A percentile compares a stretch with the other conserved stretches of the same genome.
Evolutionary conservation across 2,113 vertebrate species (phyloP).

Genomic region (Apistogramma diplotaenia): DNA sequence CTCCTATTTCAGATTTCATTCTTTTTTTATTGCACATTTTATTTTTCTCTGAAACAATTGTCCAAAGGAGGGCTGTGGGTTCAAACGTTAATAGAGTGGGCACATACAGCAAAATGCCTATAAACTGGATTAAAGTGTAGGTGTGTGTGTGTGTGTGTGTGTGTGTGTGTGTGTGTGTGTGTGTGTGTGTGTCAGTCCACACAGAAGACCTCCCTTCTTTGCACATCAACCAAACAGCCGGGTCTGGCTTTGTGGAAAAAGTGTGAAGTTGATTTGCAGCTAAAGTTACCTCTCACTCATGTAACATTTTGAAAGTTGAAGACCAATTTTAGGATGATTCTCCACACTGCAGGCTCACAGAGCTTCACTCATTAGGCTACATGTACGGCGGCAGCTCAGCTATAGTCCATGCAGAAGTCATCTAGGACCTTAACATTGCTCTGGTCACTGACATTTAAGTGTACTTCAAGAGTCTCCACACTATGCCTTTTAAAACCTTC

Average conservation of each 20-base stretch:
- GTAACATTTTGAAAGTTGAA: conserved; percentile 70
- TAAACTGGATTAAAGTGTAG: conserved; percentile 11
- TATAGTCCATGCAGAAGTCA: conserved; percentile 54
- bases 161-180: background rate
- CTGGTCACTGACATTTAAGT: conserved; percentile 51
- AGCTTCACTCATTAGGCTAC: conserved; percentile 64
- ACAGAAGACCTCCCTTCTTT: background rate
- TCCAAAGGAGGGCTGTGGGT: background rate
- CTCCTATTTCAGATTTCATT: conserved; percentile 29
- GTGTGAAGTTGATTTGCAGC: conserved; percentile 60
- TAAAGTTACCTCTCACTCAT: conserved; percentile 58
- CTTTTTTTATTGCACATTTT: conserved; percentile 25
- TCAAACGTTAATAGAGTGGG: background rate
- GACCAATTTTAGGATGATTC: conserved; percentile 70
- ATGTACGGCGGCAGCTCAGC: conserved; percentile 26
- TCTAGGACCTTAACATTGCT: conserved; percentile 49
- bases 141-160: background rate
- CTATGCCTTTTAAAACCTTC: conserved; percentile 44
- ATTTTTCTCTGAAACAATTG: conserved; percentile 25
- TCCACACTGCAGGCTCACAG: conserved; percentile 56
- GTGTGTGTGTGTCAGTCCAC: background rate
- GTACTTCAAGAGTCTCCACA: conserved; percentile 44
- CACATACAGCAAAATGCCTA: background rate
- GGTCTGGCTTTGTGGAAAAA: conserved; percentile 40
- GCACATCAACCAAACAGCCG: conserved; percentile 12